Base-by-base conservation (phyloP, 2,797 vertebrate genomes). In the Chromis chromis region DNA sequence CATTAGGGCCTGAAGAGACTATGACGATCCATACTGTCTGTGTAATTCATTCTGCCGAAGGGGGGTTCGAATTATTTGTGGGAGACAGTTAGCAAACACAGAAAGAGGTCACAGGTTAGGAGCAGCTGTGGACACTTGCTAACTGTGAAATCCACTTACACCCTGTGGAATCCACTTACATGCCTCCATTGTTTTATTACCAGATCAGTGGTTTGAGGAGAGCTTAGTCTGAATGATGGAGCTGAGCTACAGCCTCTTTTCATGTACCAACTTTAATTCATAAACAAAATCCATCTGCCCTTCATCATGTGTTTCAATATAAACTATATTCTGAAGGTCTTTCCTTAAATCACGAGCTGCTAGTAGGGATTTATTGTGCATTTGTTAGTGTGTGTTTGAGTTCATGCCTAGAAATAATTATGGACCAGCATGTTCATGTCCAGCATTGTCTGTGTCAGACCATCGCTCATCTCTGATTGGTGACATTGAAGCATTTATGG, bases 11-110 rank as follows among this genome's bases (percentile, higher is more conserved):
- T 54, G 75, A 79, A 58, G 86, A 88, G 85, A 90, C 82, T 86
- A 74, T 74, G 77, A 80, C 76, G 76, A 93, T 93, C 92, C 84
- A 92, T 92, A 92, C 84, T 84, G 89, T 91, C 90, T 86, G 74
- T 74, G 87, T 82, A 88, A 84, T 85, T 86, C 87, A 77, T 81
- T 85, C 83, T 50, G 74, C 74, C 49, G 17, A 58, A 12, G 55
- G 86, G 72, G 87, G 81, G 60, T 61, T 62, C 17, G 61, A 59
- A 68, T 91, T 88, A 92, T 93, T 91, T 91, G 87, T 86, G 77
- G 65, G 81, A 70, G 82, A 85, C 82, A 40, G 78, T 90, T 88
- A 86, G 82, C 76, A 84, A 84, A 86, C 74, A 81, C 64, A 73
- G 67, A 74, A 72, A 81, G 56, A 82, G 92, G 91, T 93, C 90